Evolutionary conservation across 2,113 vertebrate genomes (phyloP), one percentile per base, ranked within the genome.

Genomic region (Oxygymnocypris stewartii): DNA sequence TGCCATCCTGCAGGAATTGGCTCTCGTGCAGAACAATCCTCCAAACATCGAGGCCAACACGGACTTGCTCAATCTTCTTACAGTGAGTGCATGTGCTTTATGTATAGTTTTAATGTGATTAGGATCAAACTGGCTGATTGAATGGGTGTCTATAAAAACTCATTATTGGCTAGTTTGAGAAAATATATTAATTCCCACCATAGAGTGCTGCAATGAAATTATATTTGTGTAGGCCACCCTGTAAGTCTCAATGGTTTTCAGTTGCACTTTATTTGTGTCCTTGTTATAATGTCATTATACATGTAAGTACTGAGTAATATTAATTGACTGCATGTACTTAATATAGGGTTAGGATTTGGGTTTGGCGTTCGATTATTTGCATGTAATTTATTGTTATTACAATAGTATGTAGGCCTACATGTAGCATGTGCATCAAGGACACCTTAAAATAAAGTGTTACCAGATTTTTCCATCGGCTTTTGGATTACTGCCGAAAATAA

Each of bases 61-160:
- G 0, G 97, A 98, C 87, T 94, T 98, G 74, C 93, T 98, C 87
- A 97, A 96, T 91, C 89, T 98, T 76, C 96, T 98, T 4, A 97
- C 95, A 88, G 97, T 98, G 89, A 94, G 96, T 80, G 14, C 35
- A 7, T 49, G 4, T 49, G 57, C 54, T 65, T 69, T n/a, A 71
- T 75, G 18, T 40, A 73, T 73, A 2, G 16, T 57, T 6, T 57
- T 57, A 71, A 51, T 51, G 16, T 23, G 4, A 73, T 40, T 40
- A 2, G 69, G 9, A 40, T 11, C 11, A 73, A 23, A 73, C 16
- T 71, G 20, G 23, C 67, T 4, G 4, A 73, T 1, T 42, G 37
- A 42, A 61, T 61, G 9, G 20, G 9, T 42, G 18, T 73, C 20
- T 42, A 0, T 23, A 40, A 73, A 73, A 73, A 37, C 3, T 4